Conservation (phyloP, 2,797 vertebrate species). For the Linurgus olivaceus region DNA sequence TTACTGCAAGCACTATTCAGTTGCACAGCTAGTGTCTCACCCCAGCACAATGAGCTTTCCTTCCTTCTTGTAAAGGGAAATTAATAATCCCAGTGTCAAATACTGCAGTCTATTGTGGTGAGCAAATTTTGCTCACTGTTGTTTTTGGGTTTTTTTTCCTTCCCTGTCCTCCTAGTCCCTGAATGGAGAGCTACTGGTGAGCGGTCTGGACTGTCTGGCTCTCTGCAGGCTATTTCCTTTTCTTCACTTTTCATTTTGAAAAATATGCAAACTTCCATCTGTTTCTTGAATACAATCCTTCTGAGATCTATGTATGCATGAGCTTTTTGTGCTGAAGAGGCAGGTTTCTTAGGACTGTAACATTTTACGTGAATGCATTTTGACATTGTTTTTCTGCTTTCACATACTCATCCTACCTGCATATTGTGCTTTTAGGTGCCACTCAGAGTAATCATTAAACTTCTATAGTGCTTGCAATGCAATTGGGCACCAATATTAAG, state of each 20-base stretch:
- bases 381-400: neutral
- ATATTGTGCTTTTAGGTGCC: neutral
- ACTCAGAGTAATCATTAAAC: neutral
- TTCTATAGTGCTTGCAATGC: neutral
- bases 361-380: slow-evolving; percentile 32
- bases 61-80: neutral
- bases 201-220: neutral
- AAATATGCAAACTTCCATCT: slow-evolving; percentile 67
- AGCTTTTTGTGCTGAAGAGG: slow-evolving; percentile 48
- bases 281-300: slow-evolving; percentile 52
- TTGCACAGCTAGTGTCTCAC: neutral
- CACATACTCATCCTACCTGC: neutral
- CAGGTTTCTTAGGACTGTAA: neutral
- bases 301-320: slow-evolving; percentile 29
- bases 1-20: neutral
- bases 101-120: neutral
- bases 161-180: neutral
- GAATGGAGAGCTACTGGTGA: neutral
- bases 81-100: neutral
- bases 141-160: neutral
- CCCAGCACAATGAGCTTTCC: neutral
- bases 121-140: neutral
- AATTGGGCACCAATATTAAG: neutral
- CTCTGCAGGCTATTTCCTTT: neutral
- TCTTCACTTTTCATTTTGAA: slow-evolving; percentile 40